Conservation (phyloP, 92 coral and sea anemone species). For the Hydrozoanthus gracilis region DNA sequence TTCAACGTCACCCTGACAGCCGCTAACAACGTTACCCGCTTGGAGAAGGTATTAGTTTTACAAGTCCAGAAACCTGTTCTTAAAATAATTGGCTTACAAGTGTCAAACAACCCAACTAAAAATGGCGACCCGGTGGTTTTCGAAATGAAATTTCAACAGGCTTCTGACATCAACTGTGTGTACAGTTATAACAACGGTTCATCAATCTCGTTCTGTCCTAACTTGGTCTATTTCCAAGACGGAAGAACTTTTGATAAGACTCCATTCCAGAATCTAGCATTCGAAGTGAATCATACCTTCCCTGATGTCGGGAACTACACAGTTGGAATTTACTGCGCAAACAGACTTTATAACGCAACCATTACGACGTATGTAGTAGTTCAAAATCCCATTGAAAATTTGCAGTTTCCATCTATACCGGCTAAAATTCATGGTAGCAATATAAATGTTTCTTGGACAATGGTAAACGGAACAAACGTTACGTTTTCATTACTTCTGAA, state of each 20-base stretch:
- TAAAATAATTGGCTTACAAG: slow-evolving; percentile 35
- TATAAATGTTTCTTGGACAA: slow-evolving; percentile 58
- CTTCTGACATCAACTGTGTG: slow-evolving; percentile 82
- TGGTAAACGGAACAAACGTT: slow-evolving; percentile 85
- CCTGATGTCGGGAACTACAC: neutral
- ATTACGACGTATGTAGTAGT: slow-evolving; percentile 37
- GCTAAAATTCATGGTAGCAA: slow-evolving; percentile 55
- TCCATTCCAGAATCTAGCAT: neutral
- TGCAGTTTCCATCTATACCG: slow-evolving; percentile 24
- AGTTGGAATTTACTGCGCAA: slow-evolving; percentile 51
- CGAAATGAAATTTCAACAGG: slow-evolving; percentile 62
- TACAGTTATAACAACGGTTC: slow-evolving; percentile 66
- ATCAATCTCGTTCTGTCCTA: slow-evolving; percentile 49
- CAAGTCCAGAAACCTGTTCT: slow-evolving; percentile 81
- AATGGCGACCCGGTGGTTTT: slow-evolving; percentile 60
- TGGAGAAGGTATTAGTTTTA: slow-evolving; percentile 28
- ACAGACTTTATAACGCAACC: slow-evolving; percentile 57
- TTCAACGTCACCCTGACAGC: slow-evolving; percentile 63
- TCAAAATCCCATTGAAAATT: slow-evolving; percentile 64
- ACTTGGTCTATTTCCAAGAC: slow-evolving; percentile 59
- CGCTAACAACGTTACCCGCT: slow-evolving; percentile 75
- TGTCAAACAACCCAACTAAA: slow-evolving; percentile 53
- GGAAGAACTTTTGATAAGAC: slow-evolving; percentile 54
- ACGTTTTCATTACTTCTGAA: slow-evolving; percentile 58
- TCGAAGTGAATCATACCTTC: neutral